phyloP scores from a whole-genome alignment of 2,113 vertebrate species.

The Heloderma charlesbogerti region DNA sequence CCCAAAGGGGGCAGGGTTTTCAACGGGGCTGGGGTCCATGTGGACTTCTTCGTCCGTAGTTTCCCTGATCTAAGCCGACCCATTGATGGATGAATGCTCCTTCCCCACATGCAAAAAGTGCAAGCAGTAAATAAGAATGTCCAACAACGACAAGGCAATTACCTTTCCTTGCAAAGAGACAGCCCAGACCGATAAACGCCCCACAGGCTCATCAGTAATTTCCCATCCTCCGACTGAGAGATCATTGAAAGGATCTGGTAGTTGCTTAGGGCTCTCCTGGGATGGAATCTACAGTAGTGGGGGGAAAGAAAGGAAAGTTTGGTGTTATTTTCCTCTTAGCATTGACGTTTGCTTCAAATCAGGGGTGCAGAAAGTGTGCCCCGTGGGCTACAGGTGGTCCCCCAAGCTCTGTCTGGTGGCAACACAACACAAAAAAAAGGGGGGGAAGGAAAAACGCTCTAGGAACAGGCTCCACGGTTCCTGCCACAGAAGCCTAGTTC shows the following conservation, averaged over 20 bases:
- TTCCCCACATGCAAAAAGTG: background rate
- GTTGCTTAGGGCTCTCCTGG: slow-evolving; percentile 73
- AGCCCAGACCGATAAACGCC: slow-evolving; percentile 90
- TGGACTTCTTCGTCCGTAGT: background rate
- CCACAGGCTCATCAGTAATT: slow-evolving; percentile 88
- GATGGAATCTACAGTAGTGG: slow-evolving; percentile 83
- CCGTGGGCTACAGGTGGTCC: too few species aligned
- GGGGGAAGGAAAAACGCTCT: too few species aligned
- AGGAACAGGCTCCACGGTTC: too few species aligned
- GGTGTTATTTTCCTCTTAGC: too few species aligned
- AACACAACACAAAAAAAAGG: too few species aligned
- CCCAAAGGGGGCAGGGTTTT: background rate
- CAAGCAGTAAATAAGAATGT: too few species aligned
- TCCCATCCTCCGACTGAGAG: slow-evolving; percentile 95
- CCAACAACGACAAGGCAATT: background rate
- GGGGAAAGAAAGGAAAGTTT: background rate
- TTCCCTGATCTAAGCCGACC: too few species aligned
- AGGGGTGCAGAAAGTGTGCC: background rate
- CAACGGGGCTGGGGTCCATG: background rate
- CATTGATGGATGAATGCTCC: background rate
- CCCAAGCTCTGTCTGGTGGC: too few species aligned
- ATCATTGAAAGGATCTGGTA: slow-evolving; percentile 95
- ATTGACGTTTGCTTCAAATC: background rate
- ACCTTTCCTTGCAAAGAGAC: slow-evolving; percentile 97
- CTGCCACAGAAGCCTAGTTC: too few species aligned